A percentile compares a stretch with the other conserved stretches of the same genome.
phyloP scores from a whole-genome alignment of 2,113 vertebrate genomes.

The Eulemur rufifrons region DNA sequence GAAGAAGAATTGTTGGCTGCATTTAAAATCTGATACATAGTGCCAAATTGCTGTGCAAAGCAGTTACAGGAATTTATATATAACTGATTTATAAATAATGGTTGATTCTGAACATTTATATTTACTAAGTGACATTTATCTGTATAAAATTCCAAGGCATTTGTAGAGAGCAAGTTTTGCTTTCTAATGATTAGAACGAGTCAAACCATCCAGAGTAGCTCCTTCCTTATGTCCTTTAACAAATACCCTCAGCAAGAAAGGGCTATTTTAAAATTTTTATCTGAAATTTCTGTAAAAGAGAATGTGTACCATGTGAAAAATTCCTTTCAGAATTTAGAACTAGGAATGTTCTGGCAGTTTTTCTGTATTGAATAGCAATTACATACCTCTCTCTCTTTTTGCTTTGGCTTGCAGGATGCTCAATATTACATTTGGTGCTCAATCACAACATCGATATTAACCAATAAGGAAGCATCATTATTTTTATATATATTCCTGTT shows the following conservation, averaged over 20 bases:
- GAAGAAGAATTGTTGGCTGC: not conserved
- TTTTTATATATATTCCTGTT: not conserved
- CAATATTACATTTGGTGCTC: not conserved
- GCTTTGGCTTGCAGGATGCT: conserved; percentile 58
- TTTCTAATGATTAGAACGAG: not conserved
- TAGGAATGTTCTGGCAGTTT: not conserved
- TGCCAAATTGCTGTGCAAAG: not conserved
- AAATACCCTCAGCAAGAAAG: not conserved
- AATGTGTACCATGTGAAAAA: not conserved
- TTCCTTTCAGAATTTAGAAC: conserved; percentile 18
- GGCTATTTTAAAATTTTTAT: not conserved
- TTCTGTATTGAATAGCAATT: not conserved
- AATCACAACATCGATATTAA: not conserved
- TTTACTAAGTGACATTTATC: conserved; percentile 6
- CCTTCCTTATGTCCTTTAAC: not conserved
- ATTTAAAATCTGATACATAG: not conserved
- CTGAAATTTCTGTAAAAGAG: not conserved
- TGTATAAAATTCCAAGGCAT: conserved; percentile 22
- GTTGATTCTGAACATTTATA: not conserved
- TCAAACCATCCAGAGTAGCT: not conserved
- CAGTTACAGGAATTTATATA: not conserved
- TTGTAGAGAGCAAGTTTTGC: not conserved
- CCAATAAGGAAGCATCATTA: not conserved
- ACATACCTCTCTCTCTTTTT: conserved; percentile 4
- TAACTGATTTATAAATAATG: conserved; percentile 13